Conservation (phyloP, 2,113 vertebrate genomes). For the Cochlearius cochlearius region DNA sequence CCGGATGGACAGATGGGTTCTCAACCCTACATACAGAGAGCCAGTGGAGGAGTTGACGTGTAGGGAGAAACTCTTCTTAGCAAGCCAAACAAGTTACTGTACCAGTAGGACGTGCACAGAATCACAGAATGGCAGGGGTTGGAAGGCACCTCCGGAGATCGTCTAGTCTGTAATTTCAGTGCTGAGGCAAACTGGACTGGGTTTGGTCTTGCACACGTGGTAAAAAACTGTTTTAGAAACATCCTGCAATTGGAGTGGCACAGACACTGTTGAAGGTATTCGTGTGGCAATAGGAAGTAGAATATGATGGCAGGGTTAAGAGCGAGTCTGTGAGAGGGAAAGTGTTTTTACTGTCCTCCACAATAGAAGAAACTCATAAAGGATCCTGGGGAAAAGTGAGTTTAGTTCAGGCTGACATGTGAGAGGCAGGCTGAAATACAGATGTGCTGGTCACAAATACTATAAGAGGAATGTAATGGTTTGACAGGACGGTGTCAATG, state of each 20-base stretch:
- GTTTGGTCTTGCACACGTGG: background rate
- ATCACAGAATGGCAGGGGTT: no score
- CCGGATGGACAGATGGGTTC: background rate
- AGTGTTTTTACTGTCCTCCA: background rate
- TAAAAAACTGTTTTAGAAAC: background rate
- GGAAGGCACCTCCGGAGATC: no score
- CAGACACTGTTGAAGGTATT: background rate
- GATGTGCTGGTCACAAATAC: background rate
- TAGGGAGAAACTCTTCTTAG: background rate
- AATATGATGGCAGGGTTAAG: background rate
- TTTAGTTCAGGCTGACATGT: background rate
- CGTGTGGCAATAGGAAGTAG: background rate
- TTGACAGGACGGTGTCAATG: background rate
- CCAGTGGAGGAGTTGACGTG: background rate
- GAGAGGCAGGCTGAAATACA: background rate
- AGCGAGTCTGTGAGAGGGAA: background rate
- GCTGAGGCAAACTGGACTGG: background rate
- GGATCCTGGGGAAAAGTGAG: background rate
- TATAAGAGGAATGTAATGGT: background rate
- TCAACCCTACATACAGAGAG: background rate
- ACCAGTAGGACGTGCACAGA: background rate
- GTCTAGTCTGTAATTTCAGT: background rate
- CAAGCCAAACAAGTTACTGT: background rate
- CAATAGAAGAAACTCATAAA: background rate
- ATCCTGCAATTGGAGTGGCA: background rate